Evolutionary conservation across 64 coral and sea anemone genomes (phyloP).

Genomic region (Platygyra sinensis): DNA sequence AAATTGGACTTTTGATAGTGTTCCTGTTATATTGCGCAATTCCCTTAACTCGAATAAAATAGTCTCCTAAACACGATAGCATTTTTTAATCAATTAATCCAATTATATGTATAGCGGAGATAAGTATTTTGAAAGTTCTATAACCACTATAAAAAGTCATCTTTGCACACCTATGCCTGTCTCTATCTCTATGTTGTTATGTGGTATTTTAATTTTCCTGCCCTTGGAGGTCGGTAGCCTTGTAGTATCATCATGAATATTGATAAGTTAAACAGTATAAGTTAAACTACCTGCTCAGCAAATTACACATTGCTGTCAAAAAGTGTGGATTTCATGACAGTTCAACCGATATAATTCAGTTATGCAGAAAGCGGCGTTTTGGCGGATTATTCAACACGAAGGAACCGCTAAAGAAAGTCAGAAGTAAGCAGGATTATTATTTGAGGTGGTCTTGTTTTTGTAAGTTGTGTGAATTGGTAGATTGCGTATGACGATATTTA

Average conservation of each 20-base stretch:
- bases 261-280: slow-evolving; percentile 3
- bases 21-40: no score
- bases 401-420: neutral
- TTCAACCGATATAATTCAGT: slow-evolving; percentile 17
- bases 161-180: no score
- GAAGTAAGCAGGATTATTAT: neutral
- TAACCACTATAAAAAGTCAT: no score
- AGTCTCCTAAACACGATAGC: no score
- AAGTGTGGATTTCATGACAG: slow-evolving; percentile 4
- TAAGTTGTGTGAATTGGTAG: neutral
- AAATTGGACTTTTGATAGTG: no score
- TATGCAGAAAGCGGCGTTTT: slow-evolving; percentile 9
- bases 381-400: neutral
- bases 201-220: neutral
- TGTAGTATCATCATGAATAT: slow-evolving; percentile 34
- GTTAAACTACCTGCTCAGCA: slow-evolving; percentile 58
- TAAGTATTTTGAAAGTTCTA: no score
- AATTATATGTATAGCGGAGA: no score
- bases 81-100: no score
- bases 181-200: no score
- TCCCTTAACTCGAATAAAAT: no score
- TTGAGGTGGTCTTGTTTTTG: neutral
- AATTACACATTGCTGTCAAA: slow-evolving; percentile 38
- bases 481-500: neutral
- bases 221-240: slow-evolving; percentile 5